Base-by-base conservation (phyloP, 2,888 invertebrate species). In the Cataglyphis cursor region DNA sequence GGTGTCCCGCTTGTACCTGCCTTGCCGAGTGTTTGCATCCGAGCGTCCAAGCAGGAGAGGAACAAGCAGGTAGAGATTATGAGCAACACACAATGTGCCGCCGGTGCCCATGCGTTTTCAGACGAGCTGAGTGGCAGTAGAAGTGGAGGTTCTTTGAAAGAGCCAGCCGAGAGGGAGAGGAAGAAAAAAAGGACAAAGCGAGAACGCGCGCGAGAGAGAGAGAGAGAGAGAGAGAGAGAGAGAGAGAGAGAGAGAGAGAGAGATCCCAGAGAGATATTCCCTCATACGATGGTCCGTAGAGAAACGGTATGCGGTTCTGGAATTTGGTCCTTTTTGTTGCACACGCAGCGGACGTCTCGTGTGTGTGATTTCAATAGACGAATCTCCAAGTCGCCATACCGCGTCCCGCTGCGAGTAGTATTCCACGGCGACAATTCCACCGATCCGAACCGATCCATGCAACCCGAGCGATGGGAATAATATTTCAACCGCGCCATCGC, bases 361-460 rank as follows among this genome's bases (percentile, higher is more conserved):
- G 85, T 80, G 85, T 81, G 84, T 91, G 82, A 87, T 90, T 90
- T 90, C 91, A 90, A 91, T 90, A 91, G 90, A 91, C 90, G 88
- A 90, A 90, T 86, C 90, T 89, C 85, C 73, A 87, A 82, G 85
- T 82, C 84, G 89, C 72, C 82, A 78, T 83, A 48, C 15, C 61
- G 90, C 90, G 88, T 82, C 92, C 93, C 85, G 93, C 92, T 91
- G 92, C 85, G 93, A 88, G 88, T 90, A 89, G 51, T 51, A 51
- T 89, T 89, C 90, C 85, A 86, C 90, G 87, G 86, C 87, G 91
- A 92, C 91, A 89, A 89, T 92, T 90, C 81, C 84, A 83, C 74
- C 35, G 84, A 66, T 76, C 72, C 61, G 84, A 66, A 70, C 57
- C 61, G 75, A 51, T 70, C 57, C 57, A 51, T n/a, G 51, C 51